Percentiles rank a stretch among this genome's conserved stretches.
Conservation (phyloP, 2,797 vertebrate species). For the Meda fulgida region DNA sequence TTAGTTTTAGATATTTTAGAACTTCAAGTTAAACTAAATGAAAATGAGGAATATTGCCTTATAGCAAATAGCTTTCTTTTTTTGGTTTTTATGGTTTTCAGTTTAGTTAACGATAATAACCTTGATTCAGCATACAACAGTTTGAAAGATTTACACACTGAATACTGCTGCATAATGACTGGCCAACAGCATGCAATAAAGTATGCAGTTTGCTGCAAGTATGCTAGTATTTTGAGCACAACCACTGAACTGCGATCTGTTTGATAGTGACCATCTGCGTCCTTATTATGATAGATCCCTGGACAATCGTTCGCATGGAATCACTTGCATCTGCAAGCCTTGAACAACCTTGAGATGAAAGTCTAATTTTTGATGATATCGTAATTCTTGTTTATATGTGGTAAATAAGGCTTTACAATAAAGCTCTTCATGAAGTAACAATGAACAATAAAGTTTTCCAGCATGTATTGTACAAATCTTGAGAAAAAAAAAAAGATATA, state of each 20-base stretch:
- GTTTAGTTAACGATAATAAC: not conserved
- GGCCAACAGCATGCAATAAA: not conserved
- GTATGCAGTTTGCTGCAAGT: not conserved
- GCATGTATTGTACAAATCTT: not conserved
- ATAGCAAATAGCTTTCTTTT: no score
- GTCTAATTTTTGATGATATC: not conserved
- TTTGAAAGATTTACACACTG: not conserved
- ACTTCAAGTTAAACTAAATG: no score
- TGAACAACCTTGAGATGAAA: not conserved
- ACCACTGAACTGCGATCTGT: constrained; percentile 19
- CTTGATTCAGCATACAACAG: not conserved
- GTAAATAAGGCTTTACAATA: not conserved
- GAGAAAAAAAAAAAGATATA: no score
- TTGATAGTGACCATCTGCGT: constrained; percentile 42
- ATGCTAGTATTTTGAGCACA: not conserved
- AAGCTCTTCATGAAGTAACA: not conserved
- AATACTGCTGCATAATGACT: not conserved
- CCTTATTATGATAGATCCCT: constrained; percentile 32
- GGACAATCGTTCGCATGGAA: not conserved
- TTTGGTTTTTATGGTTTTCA: no score
- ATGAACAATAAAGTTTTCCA: not conserved
- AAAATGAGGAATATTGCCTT: no score
- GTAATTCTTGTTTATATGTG: not conserved
- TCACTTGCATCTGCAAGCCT: not conserved
- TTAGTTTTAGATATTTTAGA: no score